These are phyloP conservation scores for Lucifuga dentata DNA, from an alignment of 2,113 vertebrate genomes.

Conservation along the genomic window DNA sequence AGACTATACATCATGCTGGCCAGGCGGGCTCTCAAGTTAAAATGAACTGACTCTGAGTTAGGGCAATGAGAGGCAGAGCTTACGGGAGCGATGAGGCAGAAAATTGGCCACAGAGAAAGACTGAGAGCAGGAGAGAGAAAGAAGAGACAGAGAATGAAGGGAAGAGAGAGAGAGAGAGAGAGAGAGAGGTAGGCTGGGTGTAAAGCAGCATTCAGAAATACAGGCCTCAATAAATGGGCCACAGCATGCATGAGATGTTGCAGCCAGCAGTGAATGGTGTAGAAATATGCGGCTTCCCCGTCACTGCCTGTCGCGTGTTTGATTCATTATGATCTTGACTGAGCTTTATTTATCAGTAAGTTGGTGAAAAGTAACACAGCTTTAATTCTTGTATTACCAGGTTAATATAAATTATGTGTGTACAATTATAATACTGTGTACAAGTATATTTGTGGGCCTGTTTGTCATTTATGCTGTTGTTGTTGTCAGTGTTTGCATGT, in stretches of 20 bases:
- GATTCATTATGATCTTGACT: conserved; percentile 74
- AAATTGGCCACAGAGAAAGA: conserved; percentile 72
- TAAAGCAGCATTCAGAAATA: conserved; percentile 66
- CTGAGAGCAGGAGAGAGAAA: conserved; percentile 27
- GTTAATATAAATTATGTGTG: conserved; percentile 1
- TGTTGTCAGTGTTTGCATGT: conserved; percentile 13
- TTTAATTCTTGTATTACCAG: conserved; percentile 28
- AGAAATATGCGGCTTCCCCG: conserved; percentile 72
- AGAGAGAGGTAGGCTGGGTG: conserved; percentile 32
- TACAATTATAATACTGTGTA: too few species aligned
- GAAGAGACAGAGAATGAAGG: conserved; percentile 41
- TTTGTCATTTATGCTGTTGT: background rate
- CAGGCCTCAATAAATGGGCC: conserved; percentile 64
- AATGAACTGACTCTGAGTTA: conserved; percentile 74
- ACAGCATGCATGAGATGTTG: conserved; percentile 71
- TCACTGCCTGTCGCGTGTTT: conserved; percentile 66
- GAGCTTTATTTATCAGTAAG: conserved; percentile 71
- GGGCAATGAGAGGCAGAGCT: conserved; percentile 77
- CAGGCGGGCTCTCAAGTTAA: conserved; percentile 71
- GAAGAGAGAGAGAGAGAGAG: conserved; percentile 16
- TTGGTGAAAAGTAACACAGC: conserved; percentile 49
- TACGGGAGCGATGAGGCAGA: conserved; percentile 79
- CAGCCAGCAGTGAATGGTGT: conserved; percentile 55
- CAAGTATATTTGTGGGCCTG: conserved; percentile 6
- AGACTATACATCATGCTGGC: conserved; percentile 74